Evolutionary conservation across 2,113 vertebrate genomes (phyloP), one percentile per base, ranked within the genome.

Genomic region (Oncorhynchus keta): DNA sequence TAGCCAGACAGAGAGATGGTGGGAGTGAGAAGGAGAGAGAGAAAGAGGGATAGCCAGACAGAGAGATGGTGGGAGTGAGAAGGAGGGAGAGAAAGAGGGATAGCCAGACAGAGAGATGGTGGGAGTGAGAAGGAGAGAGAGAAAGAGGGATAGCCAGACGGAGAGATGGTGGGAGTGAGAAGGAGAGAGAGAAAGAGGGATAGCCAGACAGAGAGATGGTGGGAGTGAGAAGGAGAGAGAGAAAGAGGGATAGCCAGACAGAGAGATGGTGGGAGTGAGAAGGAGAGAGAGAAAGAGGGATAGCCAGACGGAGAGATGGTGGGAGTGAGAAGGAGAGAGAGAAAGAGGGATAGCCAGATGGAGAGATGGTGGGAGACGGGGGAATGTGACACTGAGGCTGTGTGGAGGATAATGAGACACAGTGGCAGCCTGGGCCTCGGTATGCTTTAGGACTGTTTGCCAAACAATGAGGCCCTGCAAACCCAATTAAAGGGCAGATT

Each of bases 401-500:
- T 57, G 24, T 7, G 32, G 32, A 16, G 35, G 48, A 49, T 82
- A 88, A 89, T 84, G 82, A 83, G 87, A 82, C 83, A 20, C 79
- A 61, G 83, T 81, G 81, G 85, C 79, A 78, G 76, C 74, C 76
- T 80, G 18, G 71, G 13, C 20, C 32, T 13, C 24, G 78, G 80
- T 80, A 79, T 71, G 85, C 85, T 81, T 82, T 70, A 35, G 74
- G 79, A 88, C 64, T 89, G 90, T 91, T 91, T 91, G 84, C 85
- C 85, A 91, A 91, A 92, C 88, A 92, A 85, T 90, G 89, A 88
- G 83, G 84, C 78, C 74, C 49, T 80, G 51, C 86, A 86, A 87
- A 92, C 89, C 88, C 91, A 92, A 93, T 93, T 93, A 91, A 90
- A 90, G 80, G 86, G 82, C 86, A 88, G 77, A 90, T 91, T 92